Evolutionary conservation across 2,113 vertebrate species (phyloP).

Genomic region (Anhinga rufa): DNA sequence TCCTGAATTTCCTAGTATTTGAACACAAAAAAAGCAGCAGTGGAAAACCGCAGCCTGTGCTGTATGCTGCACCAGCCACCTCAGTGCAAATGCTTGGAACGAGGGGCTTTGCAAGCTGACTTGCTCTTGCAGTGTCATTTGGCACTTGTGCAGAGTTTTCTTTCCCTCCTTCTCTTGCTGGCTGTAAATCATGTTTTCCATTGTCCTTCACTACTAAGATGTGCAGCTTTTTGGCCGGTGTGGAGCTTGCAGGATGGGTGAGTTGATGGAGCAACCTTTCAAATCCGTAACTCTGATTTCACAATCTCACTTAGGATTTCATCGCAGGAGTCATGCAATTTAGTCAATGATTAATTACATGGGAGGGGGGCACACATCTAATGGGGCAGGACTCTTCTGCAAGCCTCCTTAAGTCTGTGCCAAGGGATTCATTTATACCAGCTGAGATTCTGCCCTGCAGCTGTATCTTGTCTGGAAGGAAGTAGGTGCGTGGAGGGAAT

Average conservation of each 20-base stretch:
- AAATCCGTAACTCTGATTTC: not conserved
- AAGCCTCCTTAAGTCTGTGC: not conserved
- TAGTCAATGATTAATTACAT: not conserved
- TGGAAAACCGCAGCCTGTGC: not conserved
- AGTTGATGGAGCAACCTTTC: not conserved
- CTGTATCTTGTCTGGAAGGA: not conserved
- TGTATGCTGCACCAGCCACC: not conserved
- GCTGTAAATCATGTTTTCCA: not conserved
- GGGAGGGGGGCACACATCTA: too few relatives aligned
- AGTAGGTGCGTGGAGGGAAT: not conserved
- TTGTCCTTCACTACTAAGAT: not conserved
- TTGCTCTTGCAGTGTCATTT: not conserved
- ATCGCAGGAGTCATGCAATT: not conserved
- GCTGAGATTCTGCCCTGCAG: not conserved
- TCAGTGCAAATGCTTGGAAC: accelerated
- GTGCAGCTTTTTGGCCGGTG: not conserved
- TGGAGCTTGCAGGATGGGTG: not conserved
- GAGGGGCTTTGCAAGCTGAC: not conserved
- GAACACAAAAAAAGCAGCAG: not conserved
- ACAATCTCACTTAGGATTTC: not conserved
- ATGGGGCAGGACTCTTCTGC: not conserved
- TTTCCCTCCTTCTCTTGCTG: not conserved
- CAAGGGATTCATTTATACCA: not conserved
- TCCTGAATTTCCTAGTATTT: not conserved
- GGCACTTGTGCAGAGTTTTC: not conserved